Conservation (phyloP, 37 sponge, comb jelly and placozoan genomes). For the Spongilla lacustris region DNA sequence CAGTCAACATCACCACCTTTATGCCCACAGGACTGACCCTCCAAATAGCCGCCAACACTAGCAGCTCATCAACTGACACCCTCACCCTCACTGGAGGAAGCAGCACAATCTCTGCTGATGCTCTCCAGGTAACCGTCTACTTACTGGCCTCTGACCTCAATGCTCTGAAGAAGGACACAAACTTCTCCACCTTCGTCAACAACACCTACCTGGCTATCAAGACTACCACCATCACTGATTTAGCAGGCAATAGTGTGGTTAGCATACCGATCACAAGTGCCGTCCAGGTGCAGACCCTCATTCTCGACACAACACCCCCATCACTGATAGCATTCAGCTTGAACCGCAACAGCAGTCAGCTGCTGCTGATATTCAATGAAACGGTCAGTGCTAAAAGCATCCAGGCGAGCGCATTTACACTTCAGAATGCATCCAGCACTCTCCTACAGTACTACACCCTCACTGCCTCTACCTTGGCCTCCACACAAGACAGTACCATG, state of each 20-base stretch:
- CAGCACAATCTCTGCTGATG: conserved; percentile 52
- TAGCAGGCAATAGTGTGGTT: conserved; percentile 62
- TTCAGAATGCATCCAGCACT: conserved; percentile 39
- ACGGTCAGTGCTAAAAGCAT: conserved; percentile 70
- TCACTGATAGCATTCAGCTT: conserved; percentile 56
- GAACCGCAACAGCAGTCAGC: conserved; percentile 67
- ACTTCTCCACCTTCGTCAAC: conserved; percentile 44
- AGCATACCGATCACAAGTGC: conserved; percentile 39
- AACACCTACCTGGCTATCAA: conserved; percentile 68
- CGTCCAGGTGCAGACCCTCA: conserved; percentile 30
- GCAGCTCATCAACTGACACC: neutral
- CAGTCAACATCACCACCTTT: conserved; percentile 85
- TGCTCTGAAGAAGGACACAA: conserved; percentile 75
- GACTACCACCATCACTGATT: conserved; percentile 44
- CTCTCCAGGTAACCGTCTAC: conserved; percentile 41
- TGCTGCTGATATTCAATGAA: conserved; percentile 78
- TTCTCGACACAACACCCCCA: conserved; percentile 69
- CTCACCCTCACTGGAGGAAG: conserved; percentile 58
- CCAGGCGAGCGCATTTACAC: conserved; percentile 40
- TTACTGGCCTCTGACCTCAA: conserved; percentile 74
- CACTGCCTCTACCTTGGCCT: conserved; percentile 11
- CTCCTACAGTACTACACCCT: conserved; percentile 36
- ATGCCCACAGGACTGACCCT: conserved; percentile 51
- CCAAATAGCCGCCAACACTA: conserved; percentile 40
- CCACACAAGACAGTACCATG: conserved; percentile 44